Evolutionary conservation across 64 coral and sea anemone species (phyloP), one percentile per base, ranked within the genome.

Genomic region (Porites australiensis): DNA sequence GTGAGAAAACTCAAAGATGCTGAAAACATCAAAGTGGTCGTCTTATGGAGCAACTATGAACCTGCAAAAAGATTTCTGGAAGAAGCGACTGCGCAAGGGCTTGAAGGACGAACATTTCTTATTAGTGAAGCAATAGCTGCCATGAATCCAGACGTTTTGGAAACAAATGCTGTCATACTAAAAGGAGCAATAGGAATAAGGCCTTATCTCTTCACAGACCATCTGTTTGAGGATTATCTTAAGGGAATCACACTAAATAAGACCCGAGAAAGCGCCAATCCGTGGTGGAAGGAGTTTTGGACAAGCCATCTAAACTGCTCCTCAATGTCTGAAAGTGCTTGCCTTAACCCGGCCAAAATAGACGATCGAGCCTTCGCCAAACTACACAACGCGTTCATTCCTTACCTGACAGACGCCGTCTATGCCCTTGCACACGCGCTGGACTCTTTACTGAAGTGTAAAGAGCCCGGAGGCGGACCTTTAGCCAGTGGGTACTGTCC

Each of bases 241-340:
- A 37, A 37, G 27, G 27, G 27, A 37, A 37, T 37, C 27, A 37
- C 27, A 37, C 27, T 37, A 37, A 37, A 37, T 37, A 37, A 37
- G 27, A 37, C 27, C 27, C 27, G 27, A 37, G 27, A 37, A 37
- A 37, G 27, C 27, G 27, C 27, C 27, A 37, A 37, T 37, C 27
- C 27, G 3, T 92, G 90, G 90, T 92, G 90, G 90, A 72, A n/a
- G n/a, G 90, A 92, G 12, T 92, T 75, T 20, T 92, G 90, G 90
- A 52, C 18, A 27, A 23, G 57, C 8, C 21, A 74, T 14, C 9
- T 63, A 37, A 49, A 77, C 23, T 92, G 90, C 47, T 63, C 76
- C 20, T 58, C 3, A 45, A 45, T 62, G 60, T 27, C 16, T 13
- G 46, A 77, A 63, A 58, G 58, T 23, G 21, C 51, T 2, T 22